Base-by-base conservation (phyloP, 2,113 vertebrate species). In the Tylochromis polylepis region DNA sequence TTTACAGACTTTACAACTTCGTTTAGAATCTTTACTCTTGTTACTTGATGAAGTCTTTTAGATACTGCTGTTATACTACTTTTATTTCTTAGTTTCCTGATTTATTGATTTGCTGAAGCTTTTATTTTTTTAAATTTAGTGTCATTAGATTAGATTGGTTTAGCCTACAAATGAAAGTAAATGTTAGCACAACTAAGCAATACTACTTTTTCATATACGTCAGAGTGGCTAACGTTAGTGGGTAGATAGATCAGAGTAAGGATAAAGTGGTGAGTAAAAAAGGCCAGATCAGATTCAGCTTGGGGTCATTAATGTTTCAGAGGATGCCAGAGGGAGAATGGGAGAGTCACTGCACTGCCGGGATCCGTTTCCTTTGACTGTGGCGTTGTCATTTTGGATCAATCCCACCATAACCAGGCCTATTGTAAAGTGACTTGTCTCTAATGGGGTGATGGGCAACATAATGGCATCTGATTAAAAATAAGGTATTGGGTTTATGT, bases 261-360 rank as follows among this genome's bases (percentile, higher is more conserved):
- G 87, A 86, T 86, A 82, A 91, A 91, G 88, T 88, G 46, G 20
- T 58, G 88, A 85, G 89, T 87, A 82, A 88, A 84, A 85, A 80
- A 89, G 93, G 88, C 57, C 92, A 87, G 96, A 97, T 96, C 96
- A 94, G 93, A 96, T 96, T 96, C 93, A 95, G 89, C 93, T 93
- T 88, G 85, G 85, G 88, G 84, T 96, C 95, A 96, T 97, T 92
- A 97, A 96, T 95, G 93, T 96, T 97, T 96, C 90, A 97, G 86
- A 88, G 83, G 84, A 86, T 87, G 94, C 94, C 94, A 95, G 95
- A 96, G 94, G 95, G 94, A 85, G 94, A 95, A 93, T 91, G 88
- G 87, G 56, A 87, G 90, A 95, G 89, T 92, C 90, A 75, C 90
- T 80, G 89, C 86, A 49, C 91, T 31, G 88, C 93, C 83, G 12